Evolutionary conservation across 1,140 invertebrate species (phyloP).

Genomic region (Belonocnema kinseyi): DNA sequence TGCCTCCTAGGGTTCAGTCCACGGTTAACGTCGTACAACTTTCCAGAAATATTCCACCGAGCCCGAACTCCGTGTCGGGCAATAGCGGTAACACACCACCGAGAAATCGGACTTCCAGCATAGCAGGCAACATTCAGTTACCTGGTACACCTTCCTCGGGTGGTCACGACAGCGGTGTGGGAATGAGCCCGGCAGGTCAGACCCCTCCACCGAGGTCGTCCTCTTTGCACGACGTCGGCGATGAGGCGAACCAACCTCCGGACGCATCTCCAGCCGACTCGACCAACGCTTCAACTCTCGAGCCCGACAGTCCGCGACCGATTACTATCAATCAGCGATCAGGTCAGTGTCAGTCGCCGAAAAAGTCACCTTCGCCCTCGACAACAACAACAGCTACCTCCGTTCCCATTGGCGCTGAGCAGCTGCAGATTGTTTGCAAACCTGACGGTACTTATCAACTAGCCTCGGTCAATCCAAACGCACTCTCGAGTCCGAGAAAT

Average conservation of each 20-base stretch:
- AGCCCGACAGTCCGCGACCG: constrained; percentile 52
- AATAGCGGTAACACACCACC: constrained; percentile 64
- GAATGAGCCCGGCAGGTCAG: constrained; percentile 73
- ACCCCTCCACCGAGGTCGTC: constrained; percentile 68
- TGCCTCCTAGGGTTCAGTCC: constrained; percentile 73
- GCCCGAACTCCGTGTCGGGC: constrained; percentile 65
- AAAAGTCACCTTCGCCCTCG: constrained; percentile 65
- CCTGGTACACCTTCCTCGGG: constrained; percentile 67
- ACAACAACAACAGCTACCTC: constrained; percentile 48
- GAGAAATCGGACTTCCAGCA: constrained; percentile 61
- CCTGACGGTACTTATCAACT: constrained; percentile 69
- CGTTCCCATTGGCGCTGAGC: constrained; percentile 60
- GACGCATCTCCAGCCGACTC: constrained; percentile 67
- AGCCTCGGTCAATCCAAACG: constrained; percentile 60
- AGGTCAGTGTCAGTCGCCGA: constrained; percentile 64
- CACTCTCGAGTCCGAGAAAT: constrained; percentile 59
- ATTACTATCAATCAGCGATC: constrained; percentile 51
- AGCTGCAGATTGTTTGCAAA: constrained; percentile 70
- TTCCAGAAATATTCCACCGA: constrained; percentile 71
- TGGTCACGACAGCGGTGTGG: constrained; percentile 71
- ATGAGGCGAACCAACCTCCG: constrained; percentile 69
- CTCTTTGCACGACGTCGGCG: constrained; percentile 67
- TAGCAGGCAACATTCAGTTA: constrained; percentile 61
- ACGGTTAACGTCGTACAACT: constrained; percentile 80
- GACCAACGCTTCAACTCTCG: constrained; percentile 65